Percentiles rank a stretch among this genome's conserved stretches.
These are phyloP conservation scores for Sebastes diaconus DNA, from an alignment of 2,797 vertebrate species.

Conservation along the genomic window DNA sequence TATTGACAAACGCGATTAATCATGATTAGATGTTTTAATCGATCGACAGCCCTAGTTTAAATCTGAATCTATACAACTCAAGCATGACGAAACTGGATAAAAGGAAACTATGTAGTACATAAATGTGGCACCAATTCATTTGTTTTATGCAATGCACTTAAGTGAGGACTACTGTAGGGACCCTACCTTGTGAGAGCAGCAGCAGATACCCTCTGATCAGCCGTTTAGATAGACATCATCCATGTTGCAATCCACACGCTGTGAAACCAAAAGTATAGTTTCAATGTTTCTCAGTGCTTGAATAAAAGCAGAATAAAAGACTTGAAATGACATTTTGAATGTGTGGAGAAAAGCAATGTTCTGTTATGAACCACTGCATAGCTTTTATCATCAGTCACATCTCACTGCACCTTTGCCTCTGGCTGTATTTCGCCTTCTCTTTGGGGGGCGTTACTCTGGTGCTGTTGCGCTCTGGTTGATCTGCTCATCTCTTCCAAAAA, in stretches of 20 bases:
- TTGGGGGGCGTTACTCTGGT: background rate
- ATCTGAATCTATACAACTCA: background rate
- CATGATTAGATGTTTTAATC: no score
- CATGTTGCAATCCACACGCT: background rate
- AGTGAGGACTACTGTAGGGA: background rate
- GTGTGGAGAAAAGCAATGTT: background rate
- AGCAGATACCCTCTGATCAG: background rate
- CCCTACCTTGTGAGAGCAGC: background rate
- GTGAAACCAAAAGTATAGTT: background rate
- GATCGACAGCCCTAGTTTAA: no score
- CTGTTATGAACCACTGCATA: background rate
- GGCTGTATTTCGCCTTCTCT: background rate
- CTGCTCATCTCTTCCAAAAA: background rate
- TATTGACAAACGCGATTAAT: no score
- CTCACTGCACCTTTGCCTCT: background rate
- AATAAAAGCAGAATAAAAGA: background rate
- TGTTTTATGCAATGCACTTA: background rate
- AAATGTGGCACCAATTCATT: background rate
- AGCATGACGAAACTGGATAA: background rate
- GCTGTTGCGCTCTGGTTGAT: background rate
- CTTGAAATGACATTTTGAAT: background rate
- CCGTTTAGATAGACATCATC: background rate
- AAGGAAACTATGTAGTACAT: background rate
- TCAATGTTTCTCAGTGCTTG: background rate
- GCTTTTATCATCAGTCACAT: background rate